Evolutionary conservation across 2,888 invertebrate genomes (phyloP).

Genomic region (Heliconius ethilla): DNA sequence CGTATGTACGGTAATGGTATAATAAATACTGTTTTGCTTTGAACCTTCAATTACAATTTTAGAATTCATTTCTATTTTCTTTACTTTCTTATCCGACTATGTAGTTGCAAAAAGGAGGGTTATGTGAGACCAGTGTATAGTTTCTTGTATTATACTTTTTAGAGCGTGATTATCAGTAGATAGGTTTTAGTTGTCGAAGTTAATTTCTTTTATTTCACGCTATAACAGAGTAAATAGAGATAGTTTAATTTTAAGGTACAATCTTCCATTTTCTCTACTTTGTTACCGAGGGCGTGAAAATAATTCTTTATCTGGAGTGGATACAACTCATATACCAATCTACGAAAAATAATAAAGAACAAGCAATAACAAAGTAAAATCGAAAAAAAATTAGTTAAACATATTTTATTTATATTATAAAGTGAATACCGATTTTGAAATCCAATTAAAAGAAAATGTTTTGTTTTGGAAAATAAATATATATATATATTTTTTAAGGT

Average conservation of each 20-base stretch:
- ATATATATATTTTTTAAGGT: background rate
- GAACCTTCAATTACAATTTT: conserved; percentile 9
- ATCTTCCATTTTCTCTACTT: background rate
- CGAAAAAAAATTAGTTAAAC: background rate
- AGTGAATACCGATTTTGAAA: background rate
- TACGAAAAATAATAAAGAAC: too few relatives aligned
- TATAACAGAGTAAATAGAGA: too few relatives aligned
- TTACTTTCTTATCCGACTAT: too few relatives aligned
- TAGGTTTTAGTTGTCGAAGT: too few relatives aligned
- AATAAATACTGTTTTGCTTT: conserved; percentile 31
- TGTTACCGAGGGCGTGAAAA: background rate
- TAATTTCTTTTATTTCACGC: too few relatives aligned
- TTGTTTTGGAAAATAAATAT: background rate
- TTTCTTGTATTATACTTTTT: too few relatives aligned
- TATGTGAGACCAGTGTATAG: too few relatives aligned
- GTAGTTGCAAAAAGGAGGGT: too few relatives aligned
- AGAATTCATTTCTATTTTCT: background rate
- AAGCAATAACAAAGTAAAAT: background rate
- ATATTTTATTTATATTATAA: background rate
- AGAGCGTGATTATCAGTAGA: too few relatives aligned
- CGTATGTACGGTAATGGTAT: conserved; percentile 11
- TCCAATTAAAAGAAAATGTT: background rate
- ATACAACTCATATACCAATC: too few relatives aligned
- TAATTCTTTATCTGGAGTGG: background rate
- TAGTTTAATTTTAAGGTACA: too few relatives aligned